Percentiles rank a stretch among this genome's conserved stretches.
phyloP scores from a whole-genome alignment of 1,140 invertebrate genomes.

The Macrosteles quadrilineatus region DNA sequence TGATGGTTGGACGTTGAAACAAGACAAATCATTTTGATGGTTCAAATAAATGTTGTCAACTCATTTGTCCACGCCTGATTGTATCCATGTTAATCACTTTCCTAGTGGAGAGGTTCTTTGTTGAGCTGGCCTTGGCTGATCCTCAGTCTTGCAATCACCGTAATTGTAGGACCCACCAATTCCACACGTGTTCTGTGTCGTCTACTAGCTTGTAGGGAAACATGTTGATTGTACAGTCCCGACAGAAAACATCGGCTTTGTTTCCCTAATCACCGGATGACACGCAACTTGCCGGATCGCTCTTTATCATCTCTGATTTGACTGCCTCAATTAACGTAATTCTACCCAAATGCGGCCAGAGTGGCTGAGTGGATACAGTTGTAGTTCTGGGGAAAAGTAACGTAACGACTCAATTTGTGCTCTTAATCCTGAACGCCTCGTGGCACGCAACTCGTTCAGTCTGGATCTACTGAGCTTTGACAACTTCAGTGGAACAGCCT shows the following conservation, averaged over 20 bases:
- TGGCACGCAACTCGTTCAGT: background rate
- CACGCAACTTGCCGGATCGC: conserved; percentile 8
- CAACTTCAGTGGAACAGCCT: no score
- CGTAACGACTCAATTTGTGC: conserved; percentile 19
- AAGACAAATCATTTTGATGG: no score
- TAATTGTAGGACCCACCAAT: no score
- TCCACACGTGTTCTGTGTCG: background rate
- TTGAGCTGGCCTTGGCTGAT: no score
- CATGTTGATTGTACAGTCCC: background rate
- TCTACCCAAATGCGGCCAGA: background rate
- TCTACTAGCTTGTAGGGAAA: background rate
- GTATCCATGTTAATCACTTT: no score
- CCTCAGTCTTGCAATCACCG: no score
- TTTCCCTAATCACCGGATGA: conserved; percentile 1
- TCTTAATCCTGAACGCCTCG: conserved; percentile 8
- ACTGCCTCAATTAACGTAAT: conserved; percentile 7
- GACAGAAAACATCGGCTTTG: conserved; percentile 10
- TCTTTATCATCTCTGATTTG: conserved; percentile 19
- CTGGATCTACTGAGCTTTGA: no score
- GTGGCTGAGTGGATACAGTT: background rate
- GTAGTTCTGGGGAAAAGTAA: background rate
- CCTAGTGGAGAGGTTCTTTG: no score
- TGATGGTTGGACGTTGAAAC: no score
- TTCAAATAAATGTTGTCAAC: no score
- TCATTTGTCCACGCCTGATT: no score